phyloP scores from a whole-genome alignment of 2,797 vertebrate genomes.

The Sphenodon punctatus region DNA sequence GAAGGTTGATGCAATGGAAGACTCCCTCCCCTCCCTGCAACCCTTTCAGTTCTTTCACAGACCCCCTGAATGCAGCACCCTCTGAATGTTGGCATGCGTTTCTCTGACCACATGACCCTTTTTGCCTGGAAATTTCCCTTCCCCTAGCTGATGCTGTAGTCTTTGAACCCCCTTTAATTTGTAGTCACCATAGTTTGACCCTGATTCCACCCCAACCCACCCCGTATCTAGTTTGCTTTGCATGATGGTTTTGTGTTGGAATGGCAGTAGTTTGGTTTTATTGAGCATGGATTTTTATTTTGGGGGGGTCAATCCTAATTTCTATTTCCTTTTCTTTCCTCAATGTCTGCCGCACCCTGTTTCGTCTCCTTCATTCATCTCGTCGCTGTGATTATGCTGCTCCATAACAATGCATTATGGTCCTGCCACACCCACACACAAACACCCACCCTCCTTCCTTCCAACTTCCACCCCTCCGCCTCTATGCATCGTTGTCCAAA shows the following conservation, averaged over 20 bases:
- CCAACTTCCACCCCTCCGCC: constrained; percentile 75
- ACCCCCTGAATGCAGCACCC: constrained; percentile 50
- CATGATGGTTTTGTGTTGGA: constrained; percentile 83
- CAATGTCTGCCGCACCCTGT: constrained; percentile 75
- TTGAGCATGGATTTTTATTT: constrained; percentile 85
- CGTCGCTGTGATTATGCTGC: constrained; percentile 83
- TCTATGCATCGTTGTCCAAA: constrained; percentile 67
- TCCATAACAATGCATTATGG: constrained; percentile 87
- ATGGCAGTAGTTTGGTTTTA: constrained; percentile 80
- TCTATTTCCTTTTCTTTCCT: constrained; percentile 87
- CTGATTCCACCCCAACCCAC: constrained; percentile 36
- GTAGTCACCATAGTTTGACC: constrained; percentile 54
- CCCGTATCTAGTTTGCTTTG: constrained; percentile 76
- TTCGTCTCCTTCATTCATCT: constrained; percentile 77
- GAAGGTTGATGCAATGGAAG: constrained; percentile 17
- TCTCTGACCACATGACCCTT: constrained; percentile 58
- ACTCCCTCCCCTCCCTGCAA: constrained; percentile 6
- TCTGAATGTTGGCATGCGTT: constrained; percentile 72
- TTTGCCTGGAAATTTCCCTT: constrained; percentile 62
- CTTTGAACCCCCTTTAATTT: constrained; percentile 56
- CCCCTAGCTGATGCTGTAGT: constrained; percentile 50
- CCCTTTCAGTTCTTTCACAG: constrained; percentile 38
- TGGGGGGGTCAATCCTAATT: constrained; percentile 83
- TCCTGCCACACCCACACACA: constrained; percentile 81
- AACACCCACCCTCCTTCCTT: constrained; percentile 76